Base-by-base conservation (phyloP, 2,888 invertebrate genomes). In the Eubasilissa splendida region DNA sequence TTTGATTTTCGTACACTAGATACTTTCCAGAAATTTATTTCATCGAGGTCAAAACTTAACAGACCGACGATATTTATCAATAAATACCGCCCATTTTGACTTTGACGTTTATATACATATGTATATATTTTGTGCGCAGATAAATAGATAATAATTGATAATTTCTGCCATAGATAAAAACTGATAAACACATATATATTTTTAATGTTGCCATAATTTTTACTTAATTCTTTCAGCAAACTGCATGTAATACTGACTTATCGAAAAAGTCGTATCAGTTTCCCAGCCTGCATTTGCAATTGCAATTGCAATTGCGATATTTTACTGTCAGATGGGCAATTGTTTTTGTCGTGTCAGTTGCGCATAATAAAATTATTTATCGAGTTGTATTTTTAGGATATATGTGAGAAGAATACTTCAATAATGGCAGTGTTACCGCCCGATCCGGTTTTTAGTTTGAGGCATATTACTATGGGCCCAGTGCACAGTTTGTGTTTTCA, bases 401-500 rank as follows among this genome's bases (percentile, higher is more conserved):
- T 71, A 68, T 75, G 59, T 56, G 59, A 74, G 50, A 50, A 80
- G 80, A 76, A 31, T 66, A 14, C 56, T n/a, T 10, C 65, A 75
- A 84, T 66, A 42, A 94, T 94, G 95, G 94, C 94, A 86, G 91
- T 94, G 85, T 89, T 94, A 89, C 94, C 95, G 84, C 95, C 95
- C 76, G 95, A 95, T 89, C 95, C 96, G 81, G 92, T 94, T 85
- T 96, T 93, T 87, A 92, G 93, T 79, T 91, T 96, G 84, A 92
- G 94, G 85, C 92, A 93, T 83, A 89, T 91, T 65, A 93, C 94
- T 85, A 94, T 95, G 92, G 93, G 92, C 79, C 92, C 93, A 82
- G 92, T 96, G 60, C 94, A 95, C 87, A 93, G 94, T 84, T 86
- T 96, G 85, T 92, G 93, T 85, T 96, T 95, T 86, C 93, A 94